Evolutionary conservation across 2,797 vertebrate genomes (phyloP).

Genomic region (Notamacropus eugenii): DNA sequence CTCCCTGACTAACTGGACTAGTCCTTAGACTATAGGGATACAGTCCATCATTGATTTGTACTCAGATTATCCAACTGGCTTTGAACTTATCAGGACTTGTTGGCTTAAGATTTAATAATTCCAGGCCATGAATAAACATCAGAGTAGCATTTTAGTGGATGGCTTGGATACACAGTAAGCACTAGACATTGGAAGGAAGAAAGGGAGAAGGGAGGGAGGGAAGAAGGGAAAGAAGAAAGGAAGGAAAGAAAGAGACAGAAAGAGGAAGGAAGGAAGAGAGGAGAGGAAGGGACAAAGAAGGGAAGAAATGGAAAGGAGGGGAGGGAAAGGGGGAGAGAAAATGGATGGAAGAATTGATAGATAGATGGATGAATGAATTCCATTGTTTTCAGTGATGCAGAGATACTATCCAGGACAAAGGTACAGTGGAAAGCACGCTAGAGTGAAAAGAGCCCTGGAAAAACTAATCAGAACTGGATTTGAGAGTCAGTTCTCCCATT

Average conservation of each 20-base stretch:
- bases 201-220: not conserved
- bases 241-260: not conserved
- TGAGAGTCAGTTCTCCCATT: too few species aligned
- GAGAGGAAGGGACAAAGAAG: not conserved
- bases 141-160: not conserved
- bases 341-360: not conserved
- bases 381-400: too few species aligned
- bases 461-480: too few species aligned
- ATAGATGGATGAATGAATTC: not conserved
- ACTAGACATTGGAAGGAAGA: not conserved
- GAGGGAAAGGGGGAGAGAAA: not conserved
- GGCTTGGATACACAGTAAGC: not conserved
- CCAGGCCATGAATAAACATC: not conserved
- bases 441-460: too few species aligned
- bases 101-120: slow-evolving; percentile 53
- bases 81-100: slow-evolving; percentile 30
- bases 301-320: not conserved
- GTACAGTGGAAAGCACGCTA: too few species aligned
- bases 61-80: not conserved
- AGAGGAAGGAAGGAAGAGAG: too few species aligned
- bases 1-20: not conserved
- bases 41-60: not conserved
- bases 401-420: too few species aligned
- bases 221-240: not conserved
- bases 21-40: not conserved